Percentiles rank a stretch among this genome's conserved stretches.
These are phyloP conservation scores for Protobothrops mucrosquamatus DNA, from an alignment of 2,113 vertebrate genomes.

Conservation along the genomic window DNA sequence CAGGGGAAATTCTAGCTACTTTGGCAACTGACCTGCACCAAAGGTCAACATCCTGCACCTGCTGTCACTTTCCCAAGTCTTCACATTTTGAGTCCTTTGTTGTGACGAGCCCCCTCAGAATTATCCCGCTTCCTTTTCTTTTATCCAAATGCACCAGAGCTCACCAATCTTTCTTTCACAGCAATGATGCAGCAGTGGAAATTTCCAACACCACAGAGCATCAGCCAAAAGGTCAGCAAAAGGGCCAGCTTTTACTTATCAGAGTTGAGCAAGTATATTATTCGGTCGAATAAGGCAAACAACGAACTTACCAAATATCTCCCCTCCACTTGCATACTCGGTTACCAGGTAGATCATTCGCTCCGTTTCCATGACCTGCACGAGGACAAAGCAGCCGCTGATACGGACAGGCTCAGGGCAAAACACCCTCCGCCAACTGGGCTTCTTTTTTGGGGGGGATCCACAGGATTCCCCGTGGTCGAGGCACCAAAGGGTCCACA, in stretches of 20 bases:
- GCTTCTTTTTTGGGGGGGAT: neutral
- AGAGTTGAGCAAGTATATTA: constrained; percentile 37
- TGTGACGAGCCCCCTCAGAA: neutral
- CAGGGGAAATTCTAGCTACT: no score
- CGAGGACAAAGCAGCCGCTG: constrained; percentile 62
- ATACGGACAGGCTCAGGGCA: constrained; percentile 40
- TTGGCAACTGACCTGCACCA: neutral
- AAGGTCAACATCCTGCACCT: neutral
- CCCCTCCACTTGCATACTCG: constrained; percentile 97
- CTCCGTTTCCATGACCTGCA: constrained; percentile 98
- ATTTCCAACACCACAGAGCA: constrained; percentile 38
- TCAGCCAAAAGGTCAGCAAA: constrained; percentile 33
- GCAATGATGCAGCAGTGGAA: constrained; percentile 16
- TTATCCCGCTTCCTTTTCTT: neutral
- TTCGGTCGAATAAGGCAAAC: constrained; percentile 59
- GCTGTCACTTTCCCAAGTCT: neutral
- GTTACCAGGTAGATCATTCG: constrained; percentile 98
- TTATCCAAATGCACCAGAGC: neutral
- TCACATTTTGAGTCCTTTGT: no score
- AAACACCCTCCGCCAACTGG: neutral
- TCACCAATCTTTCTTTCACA: neutral
- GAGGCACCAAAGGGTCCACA: neutral
- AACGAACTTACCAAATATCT: constrained; percentile 93
- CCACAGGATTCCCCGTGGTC: neutral
- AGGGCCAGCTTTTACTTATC: constrained; percentile 36